Evolutionary conservation across 64 coral and sea anemone genomes (phyloP), one percentile per base, ranked within the genome.

Genomic region (Trachythela sp.): DNA sequence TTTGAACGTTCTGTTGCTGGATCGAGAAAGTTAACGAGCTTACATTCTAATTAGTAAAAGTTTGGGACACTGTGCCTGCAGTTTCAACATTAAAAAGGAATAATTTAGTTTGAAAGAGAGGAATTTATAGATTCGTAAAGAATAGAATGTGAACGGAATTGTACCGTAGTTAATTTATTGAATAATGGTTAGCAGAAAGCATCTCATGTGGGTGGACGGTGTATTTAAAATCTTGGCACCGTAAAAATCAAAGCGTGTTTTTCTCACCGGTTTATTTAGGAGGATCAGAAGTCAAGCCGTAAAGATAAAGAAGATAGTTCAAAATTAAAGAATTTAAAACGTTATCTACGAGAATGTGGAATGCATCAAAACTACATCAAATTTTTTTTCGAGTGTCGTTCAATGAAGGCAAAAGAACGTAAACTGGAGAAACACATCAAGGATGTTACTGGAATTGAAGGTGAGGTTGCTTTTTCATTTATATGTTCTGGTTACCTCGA

Each of bases 321-420:
- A 48, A 97, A 92, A 84, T 70, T 98, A 17, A 91, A 85, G 48
- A 91, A 93, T 89, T 84, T 98, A 3, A 98, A 98, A 90, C 87
- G 87, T 34, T 98, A 93, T 85, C 48, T 86, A 5, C 49, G 91
- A 31, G 90, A 86, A 35, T 94, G 95, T 98, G 89, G 90, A 42
- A 52, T 98, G 70, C 88, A 84, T 36, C 86, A 92, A 32, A 98
- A 93, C 30, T 98, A 98, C 86, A 86, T 90, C 49, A 85, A 88
- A 31, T 83, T 98, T 14, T 94, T 94, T 94, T 89, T 88, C 84
- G 93, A 91, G 24, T 98, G 95, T 88, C 88, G 64, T 35, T 90
- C 89, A 22, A 98, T 94, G 93, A 40, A 58, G 32, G 88, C 94
- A 3, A 98, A 94, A 54, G 93, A 98, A 88, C 92, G 64, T 83